These are phyloP conservation scores for Leptothorax acervorum DNA, from an alignment of 2,888 invertebrate species.

Conservation along the genomic window DNA sequence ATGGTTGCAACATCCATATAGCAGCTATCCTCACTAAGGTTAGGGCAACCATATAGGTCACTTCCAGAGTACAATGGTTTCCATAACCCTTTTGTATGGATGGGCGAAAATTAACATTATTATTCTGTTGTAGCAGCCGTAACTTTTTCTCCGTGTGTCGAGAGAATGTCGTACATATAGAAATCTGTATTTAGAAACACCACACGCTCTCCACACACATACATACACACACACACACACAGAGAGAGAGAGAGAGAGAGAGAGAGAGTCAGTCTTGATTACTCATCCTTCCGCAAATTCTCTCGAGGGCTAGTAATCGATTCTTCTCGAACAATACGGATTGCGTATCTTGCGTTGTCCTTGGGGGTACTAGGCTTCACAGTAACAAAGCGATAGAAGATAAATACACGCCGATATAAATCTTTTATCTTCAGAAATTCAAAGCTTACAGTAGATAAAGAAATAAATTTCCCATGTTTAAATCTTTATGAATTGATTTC, in stretches of 20 bases:
- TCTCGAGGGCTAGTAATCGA: slow-evolving; percentile 31
- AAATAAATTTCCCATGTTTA: neutral
- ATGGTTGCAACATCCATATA: too few species aligned
- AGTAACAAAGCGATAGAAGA: neutral
- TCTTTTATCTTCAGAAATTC: neutral
- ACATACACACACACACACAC: neutral
- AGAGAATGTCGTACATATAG: neutral
- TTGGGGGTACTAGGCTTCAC: neutral
- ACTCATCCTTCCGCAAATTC: slow-evolving; percentile 20
- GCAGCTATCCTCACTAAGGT: too few species aligned
- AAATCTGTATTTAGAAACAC: slow-evolving; percentile 33
- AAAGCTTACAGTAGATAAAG: neutral
- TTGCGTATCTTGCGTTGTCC: slow-evolving; percentile 23
- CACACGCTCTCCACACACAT: neutral
- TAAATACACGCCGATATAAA: neutral
- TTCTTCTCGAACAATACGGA: slow-evolving; percentile 30
- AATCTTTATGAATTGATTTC: neutral
- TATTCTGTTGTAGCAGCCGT: too few species aligned
- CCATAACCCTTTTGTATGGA: too few species aligned
- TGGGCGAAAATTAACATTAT: too few species aligned
- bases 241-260: too few species aligned
- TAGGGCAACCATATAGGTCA: too few species aligned
- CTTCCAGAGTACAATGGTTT: too few species aligned
- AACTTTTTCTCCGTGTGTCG: too few species aligned
- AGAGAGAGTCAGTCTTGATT: slow-evolving; percentile 28